A percentile compares a stretch with the other conserved stretches of the same genome.
phyloP scores from a whole-genome alignment of 2,888 invertebrate genomes.

The Lasius platythorax region DNA sequence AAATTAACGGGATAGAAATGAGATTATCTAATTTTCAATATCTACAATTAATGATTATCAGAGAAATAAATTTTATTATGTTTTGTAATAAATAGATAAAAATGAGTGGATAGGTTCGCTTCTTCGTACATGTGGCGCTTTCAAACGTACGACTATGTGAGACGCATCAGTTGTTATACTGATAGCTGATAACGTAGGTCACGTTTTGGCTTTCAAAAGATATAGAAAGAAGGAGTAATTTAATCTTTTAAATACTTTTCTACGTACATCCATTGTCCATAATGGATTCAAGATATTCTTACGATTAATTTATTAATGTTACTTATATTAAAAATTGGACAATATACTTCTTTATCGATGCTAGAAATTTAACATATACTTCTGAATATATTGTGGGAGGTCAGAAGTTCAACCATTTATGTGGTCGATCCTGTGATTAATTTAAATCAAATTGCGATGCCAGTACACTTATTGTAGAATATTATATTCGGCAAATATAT shows the following conservation, averaged over 20 bases:
- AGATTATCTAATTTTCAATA: neutral
- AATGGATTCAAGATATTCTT: neutral
- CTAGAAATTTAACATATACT: neutral
- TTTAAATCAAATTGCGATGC: constrained; percentile 9
- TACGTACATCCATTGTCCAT: neutral
- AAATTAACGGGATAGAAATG: neutral
- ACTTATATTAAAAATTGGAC: neutral
- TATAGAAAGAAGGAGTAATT: neutral
- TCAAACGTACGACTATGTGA: constrained; percentile 16
- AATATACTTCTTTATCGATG: constrained; percentile 16
- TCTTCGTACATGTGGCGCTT: constrained; percentile 42
- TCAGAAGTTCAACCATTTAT: neutral
- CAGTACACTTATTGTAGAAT: neutral
- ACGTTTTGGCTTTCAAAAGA: constrained; percentile 14
- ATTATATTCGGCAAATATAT: neutral
- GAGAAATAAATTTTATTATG: neutral
- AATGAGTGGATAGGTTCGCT: neutral
- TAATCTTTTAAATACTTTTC: neutral
- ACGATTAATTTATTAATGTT: neutral
- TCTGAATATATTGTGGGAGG: neutral
- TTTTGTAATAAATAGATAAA: neutral
- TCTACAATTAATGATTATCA: neutral
- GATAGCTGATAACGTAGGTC: constrained; percentile 31
- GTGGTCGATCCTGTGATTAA: neutral
- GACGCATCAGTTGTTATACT: neutral